phyloP scores from a whole-genome alignment of 2,113 vertebrate species.

The Setophaga coronata region DNA sequence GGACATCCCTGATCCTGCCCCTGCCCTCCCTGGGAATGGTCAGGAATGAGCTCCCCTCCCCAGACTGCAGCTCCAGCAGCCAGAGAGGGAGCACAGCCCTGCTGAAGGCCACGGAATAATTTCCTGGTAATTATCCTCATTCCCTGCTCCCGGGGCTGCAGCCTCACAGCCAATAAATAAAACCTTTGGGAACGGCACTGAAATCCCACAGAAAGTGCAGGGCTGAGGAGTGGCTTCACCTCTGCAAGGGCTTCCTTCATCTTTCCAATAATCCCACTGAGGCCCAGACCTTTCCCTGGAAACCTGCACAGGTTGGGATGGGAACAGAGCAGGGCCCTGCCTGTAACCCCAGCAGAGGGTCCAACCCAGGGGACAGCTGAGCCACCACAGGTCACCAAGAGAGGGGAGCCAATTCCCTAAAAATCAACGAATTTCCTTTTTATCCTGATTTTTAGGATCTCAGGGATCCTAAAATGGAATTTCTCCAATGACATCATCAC shows the following conservation, averaged over 20 bases:
- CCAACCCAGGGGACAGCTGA: neutral
- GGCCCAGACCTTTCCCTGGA: neutral
- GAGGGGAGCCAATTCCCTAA: neutral
- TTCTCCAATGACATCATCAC: neutral
- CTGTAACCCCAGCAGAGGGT: neutral
- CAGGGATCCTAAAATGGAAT: neutral
- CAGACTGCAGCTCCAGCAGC: neutral
- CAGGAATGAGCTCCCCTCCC: neutral
- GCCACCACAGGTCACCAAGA: neutral
- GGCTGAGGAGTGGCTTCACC: neutral
- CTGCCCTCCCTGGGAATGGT: neutral
- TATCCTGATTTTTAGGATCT: neutral
- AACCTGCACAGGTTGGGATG: neutral
- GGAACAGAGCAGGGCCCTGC: neutral
- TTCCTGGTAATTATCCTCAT: neutral
- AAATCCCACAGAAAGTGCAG: accelerated
- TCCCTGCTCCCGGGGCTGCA: neutral
- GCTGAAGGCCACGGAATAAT: neutral
- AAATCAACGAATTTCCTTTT: neutral
- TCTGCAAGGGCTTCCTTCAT: neutral
- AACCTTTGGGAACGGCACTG: neutral
- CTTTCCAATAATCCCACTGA: neutral
- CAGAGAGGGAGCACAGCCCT: neutral
- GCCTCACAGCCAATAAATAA: neutral
- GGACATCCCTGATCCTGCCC: neutral